Base-by-base conservation (phyloP, 2,888 invertebrate genomes). In the Piscicola geometra region DNA sequence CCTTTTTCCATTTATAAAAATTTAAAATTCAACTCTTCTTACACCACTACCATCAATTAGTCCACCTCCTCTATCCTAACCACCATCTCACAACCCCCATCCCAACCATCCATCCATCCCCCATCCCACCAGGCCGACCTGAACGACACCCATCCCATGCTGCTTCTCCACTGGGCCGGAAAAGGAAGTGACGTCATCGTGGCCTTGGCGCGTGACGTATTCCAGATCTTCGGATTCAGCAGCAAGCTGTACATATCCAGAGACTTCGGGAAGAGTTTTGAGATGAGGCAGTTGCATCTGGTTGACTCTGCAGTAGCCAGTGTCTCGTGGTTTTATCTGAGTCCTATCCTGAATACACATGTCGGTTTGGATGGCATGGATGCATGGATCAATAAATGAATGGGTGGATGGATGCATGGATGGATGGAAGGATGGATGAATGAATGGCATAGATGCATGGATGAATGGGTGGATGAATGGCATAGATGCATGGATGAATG, bases 111-210 rank as follows among this genome's bases (percentile, higher is more conserved):
- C 41, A 41, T 41, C 41, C 41, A 41, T 9, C 5, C 41, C 41
- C 5, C 41, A 5, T 21, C 28, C 9, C 1, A 21, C 12, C 74
- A 93, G 93, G 89, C 90, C 79, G 87, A 89, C 76, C 87, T 94
- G 32, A 91, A 93, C 86, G 93, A 94, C 86, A 90, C 90, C 79
- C 94, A 94, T 84, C 91, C 92, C 82, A 92, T 93, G 84, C 86
- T 94, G 82, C 91, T 94, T 89, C 93, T 94, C 15, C 93, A 93
- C 85, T 94, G 94, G 94, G 92, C 93, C 18, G 93, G 94, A 35
- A 91, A 92, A 85, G 90, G 91, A 30, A 92, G 92, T 78, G 90
- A 92, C 86, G 91, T 93, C 36, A 92, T 94, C 81, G 90, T 94
- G 79, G 93, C 93, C 82, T 86, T 94, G 78, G 92, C 93, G 1